These are phyloP conservation scores for Dasyurus viverrinus DNA, from an alignment of 2,113 vertebrate genomes.

Conservation along the genomic window DNA sequence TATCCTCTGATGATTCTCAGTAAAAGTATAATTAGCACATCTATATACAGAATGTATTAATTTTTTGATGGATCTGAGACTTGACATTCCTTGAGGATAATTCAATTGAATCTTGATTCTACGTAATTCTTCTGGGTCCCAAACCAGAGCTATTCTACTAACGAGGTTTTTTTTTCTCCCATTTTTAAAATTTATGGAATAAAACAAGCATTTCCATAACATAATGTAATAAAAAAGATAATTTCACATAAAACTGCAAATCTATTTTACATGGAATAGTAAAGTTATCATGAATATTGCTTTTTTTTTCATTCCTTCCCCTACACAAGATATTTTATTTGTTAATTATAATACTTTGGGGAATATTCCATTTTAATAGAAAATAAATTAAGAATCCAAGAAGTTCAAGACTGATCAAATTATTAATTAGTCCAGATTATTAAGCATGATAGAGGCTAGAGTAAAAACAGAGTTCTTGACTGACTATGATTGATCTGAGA, in stretches of 20 bases:
- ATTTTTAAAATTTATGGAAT: not conserved
- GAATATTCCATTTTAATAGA: conserved; percentile 35
- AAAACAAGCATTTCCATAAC: no score
- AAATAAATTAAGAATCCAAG: conserved; percentile 37
- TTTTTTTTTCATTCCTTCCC: no score
- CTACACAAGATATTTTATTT: not conserved
- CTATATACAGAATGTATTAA: not conserved
- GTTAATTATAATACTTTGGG: conserved; percentile 23
- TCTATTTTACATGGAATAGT: no score
- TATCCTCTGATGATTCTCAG: not conserved
- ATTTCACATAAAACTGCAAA: no score
- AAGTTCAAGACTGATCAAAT: not conserved
- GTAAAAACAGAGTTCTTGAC: conserved; percentile 8
- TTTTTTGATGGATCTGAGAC: not conserved
- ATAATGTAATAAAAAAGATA: no score
- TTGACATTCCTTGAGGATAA: not conserved
- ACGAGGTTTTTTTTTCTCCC: not conserved
- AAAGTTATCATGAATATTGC: no score
- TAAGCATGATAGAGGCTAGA: conserved; percentile 22
- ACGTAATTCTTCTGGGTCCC: not conserved
- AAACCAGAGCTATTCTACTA: not conserved
- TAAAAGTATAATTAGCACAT: not conserved
- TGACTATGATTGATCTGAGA: conserved; percentile 8
- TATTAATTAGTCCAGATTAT: not conserved
- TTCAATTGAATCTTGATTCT: not conserved